phyloP scores from a whole-genome alignment of 1,140 invertebrate genomes.

The Danaus melanippus region DNA sequence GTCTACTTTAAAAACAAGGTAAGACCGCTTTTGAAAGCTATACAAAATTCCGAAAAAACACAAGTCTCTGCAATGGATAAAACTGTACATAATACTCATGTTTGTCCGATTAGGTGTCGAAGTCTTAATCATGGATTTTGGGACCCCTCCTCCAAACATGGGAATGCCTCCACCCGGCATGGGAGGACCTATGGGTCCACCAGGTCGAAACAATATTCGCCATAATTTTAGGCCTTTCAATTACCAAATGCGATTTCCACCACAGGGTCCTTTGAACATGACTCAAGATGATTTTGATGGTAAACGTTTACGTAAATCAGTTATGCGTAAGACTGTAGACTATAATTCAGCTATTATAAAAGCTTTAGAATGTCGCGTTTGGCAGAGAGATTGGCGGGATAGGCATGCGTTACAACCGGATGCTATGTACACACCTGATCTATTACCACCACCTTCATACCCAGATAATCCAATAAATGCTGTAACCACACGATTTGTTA shows the following conservation, averaged over 20 bases:
- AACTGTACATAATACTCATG: slow-evolving; percentile 31
- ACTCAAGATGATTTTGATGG: slow-evolving; percentile 94
- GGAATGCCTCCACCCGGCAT: slow-evolving; percentile 59
- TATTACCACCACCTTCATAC: slow-evolving; percentile 91
- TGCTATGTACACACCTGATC: slow-evolving; percentile 88
- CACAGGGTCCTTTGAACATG: slow-evolving; percentile 75
- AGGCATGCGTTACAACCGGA: slow-evolving; percentile 91
- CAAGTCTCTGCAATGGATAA: slow-evolving; percentile 6
- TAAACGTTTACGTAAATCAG: slow-evolving; percentile 94
- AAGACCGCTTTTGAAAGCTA: slow-evolving; percentile 29
- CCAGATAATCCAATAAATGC: slow-evolving; percentile 97
- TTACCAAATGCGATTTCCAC: slow-evolving; percentile 71
- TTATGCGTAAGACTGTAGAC: slow-evolving; percentile 98
- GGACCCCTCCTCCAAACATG: slow-evolving; percentile 66
- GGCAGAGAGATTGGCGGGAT: slow-evolving; percentile 94
- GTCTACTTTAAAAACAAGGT: slow-evolving; percentile 51
- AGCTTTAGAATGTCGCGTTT: slow-evolving; percentile 91
- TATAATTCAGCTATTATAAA: slow-evolving; percentile 97
- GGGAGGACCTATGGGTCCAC: slow-evolving; percentile 49
- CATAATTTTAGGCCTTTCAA: slow-evolving; percentile 71
- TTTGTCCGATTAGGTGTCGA: slow-evolving; percentile 68
- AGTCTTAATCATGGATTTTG: slow-evolving; percentile 65
- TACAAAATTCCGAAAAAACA: slow-evolving; percentile 5
- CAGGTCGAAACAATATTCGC: slow-evolving; percentile 57
- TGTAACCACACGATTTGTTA: slow-evolving; percentile 96